Percentiles rank a stretch among this genome's conserved stretches.
phyloP scores from a whole-genome alignment of 2,888 invertebrate species.

The Lasius platythorax region DNA sequence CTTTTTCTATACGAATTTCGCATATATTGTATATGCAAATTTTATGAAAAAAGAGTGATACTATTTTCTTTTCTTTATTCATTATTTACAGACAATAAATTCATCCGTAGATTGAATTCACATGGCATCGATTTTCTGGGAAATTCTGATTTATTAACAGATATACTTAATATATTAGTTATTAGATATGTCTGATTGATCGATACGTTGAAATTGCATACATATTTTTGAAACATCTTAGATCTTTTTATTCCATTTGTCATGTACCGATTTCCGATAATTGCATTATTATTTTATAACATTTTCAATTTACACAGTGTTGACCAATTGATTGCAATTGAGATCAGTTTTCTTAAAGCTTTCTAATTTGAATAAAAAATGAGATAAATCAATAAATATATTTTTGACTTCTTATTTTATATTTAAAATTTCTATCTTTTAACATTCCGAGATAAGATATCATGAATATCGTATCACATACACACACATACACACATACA shows the following conservation, averaged over 20 bases:
- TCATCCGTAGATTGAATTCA: not conserved
- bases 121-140: not conserved
- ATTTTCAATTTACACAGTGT: not conserved
- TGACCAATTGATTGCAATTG: not conserved
- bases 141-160: not conserved
- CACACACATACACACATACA: not conserved
- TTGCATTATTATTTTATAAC: not conserved
- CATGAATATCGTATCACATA: not conserved
- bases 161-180: not conserved
- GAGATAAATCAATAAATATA: not conserved
- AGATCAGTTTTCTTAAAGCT: not conserved
- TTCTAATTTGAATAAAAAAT: not conserved
- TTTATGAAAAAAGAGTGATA: not conserved
- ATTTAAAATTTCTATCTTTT: constrained; percentile 1
- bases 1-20: not conserved
- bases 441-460: not conserved
- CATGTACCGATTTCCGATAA: not conserved
- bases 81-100: not conserved
- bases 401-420: not conserved
- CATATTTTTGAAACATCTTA: not conserved
- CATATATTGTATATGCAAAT: not conserved
- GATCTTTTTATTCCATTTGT: not conserved
- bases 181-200: not conserved
- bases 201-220: not conserved
- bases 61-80: not conserved